phyloP scores from a whole-genome alignment of 2,888 invertebrate genomes.

The Caprella mutica region DNA sequence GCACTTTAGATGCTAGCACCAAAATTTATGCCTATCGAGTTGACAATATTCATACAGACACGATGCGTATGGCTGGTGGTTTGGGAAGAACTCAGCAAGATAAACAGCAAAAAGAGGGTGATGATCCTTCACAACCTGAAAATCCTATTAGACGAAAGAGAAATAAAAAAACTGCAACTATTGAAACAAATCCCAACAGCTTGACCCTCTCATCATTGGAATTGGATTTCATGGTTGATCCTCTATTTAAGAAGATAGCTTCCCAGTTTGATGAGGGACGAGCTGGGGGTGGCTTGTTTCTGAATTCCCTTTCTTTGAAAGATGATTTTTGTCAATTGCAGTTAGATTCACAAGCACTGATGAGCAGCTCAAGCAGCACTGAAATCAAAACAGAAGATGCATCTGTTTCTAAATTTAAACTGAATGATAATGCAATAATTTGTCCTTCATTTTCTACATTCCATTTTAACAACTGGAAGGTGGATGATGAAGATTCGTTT shows the following conservation, averaged over 20 bases:
- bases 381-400: slow-evolving; percentile 1
- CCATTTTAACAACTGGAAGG: slow-evolving; percentile 50
- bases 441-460: slow-evolving; percentile 53
- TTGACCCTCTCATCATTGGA: slow-evolving; percentile 41
- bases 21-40: slow-evolving; percentile 79
- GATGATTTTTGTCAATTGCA: slow-evolving; percentile 40
- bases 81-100: slow-evolving; percentile 42
- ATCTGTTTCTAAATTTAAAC: not conserved
- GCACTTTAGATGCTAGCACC: slow-evolving; percentile 74
- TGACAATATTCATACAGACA: slow-evolving; percentile 69
- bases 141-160: slow-evolving; percentile 19
- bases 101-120: slow-evolving; percentile 34
- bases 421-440: slow-evolving; percentile 37
- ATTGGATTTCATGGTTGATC: slow-evolving; percentile 42
- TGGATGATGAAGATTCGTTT: slow-evolving; percentile 33
- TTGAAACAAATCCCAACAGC: slow-evolving; percentile 42
- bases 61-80: slow-evolving; percentile 63
- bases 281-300: slow-evolving; percentile 38
- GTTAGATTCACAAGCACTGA: slow-evolving; percentile 39
- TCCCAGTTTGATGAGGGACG: slow-evolving; percentile 43
- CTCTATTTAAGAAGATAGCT: slow-evolving; percentile 42
- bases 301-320: slow-evolving; percentile 36
- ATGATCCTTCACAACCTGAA: slow-evolving; percentile 20
- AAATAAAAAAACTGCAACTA: slow-evolving; percentile 38
- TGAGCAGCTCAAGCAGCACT: not conserved